Evolutionary conservation across 1,140 invertebrate genomes (phyloP), one percentile per base, ranked within the genome.

Genomic region (Lanistes nyassanus): DNA sequence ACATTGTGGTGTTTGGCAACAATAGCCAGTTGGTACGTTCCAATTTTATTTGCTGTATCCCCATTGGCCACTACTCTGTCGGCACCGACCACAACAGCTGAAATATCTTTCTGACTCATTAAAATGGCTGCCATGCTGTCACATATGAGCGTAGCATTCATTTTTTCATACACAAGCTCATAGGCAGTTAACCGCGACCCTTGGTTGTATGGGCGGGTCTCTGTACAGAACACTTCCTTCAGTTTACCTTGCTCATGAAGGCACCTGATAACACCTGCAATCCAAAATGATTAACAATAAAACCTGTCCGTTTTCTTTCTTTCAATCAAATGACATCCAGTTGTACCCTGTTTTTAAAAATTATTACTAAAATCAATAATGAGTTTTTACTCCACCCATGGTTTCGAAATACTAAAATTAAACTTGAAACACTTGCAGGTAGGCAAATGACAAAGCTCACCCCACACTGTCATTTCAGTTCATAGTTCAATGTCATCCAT

Each of bases 21-120:
- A 58, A 99, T 93, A 1, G 98, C 97, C 84, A 99, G 94, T 93
- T 94, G 87, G 34, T 98, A 99, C 29, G 98, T 99, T 79, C 98
- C 98, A 87, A 99, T 98, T 93, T 99, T 99, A 88, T 99, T 99
- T 0, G 98, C 98, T 3, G 98, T 99, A 88, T 99, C 98, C 3
- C 98, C 98, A 90, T 99, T 99, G 2, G 93, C 92, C 23, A 94
- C 96, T 37, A 98, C 95, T 58, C 88, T 77, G 79, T 90, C 87
- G 55, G 87, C 87, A 39, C 88, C 88, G 55, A 88, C 86, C n/a
- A 92, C 81, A 31, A 92, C 88, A 11, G 91, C 91, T 70, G 91
- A 86, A 42, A 93, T 86, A 36, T 86, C 81, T 67, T 88, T 81
- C 21, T 92, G 91, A 83, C 94, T 93, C 94, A 99, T 96, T 21